Evolutionary conservation across 2,888 invertebrate species (phyloP).

Genomic region (Folsomia candida): DNA sequence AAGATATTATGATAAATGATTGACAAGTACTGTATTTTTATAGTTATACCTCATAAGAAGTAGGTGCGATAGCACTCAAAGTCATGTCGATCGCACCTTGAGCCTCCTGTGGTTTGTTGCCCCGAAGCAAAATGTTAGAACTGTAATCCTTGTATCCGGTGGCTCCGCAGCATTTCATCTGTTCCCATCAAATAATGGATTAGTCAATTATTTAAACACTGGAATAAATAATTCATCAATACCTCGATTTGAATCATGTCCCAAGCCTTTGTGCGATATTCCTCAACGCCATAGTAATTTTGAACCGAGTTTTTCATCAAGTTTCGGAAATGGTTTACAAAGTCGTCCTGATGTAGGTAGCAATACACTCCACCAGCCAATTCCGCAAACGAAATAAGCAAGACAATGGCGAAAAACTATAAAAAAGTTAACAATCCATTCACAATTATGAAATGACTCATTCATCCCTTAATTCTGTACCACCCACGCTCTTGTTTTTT

Average conservation of each 20-base stretch:
- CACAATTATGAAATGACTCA: not conserved
- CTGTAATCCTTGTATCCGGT: constrained; percentile 45
- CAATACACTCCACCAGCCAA: constrained; percentile 48
- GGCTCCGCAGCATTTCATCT: constrained; percentile 50
- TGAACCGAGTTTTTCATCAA: constrained; percentile 47
- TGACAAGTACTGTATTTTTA: too few relatives aligned
- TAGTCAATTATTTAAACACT: constrained; percentile 3
- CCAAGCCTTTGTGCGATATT: constrained; percentile 45
- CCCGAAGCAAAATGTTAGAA: constrained; percentile 33
- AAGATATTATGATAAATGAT: too few relatives aligned
- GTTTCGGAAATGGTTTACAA: constrained; percentile 42
- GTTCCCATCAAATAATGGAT: not conserved
- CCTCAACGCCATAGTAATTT: constrained; percentile 43
- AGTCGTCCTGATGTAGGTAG: constrained; percentile 46
- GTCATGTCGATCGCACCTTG: constrained; percentile 47
- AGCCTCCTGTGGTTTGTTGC: constrained; percentile 27
- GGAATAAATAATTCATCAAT: not conserved
- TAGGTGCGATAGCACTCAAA: constrained; percentile 36
- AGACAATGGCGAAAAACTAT: constrained; percentile 47
- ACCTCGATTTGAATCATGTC: constrained; percentile 46
- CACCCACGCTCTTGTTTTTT: too few relatives aligned
- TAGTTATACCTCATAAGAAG: constrained; percentile 36
- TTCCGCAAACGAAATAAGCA: constrained; percentile 47
- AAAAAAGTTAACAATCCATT: constrained; percentile 17
- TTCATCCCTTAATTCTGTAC: not conserved